A percentile compares a stretch with the other conserved stretches of the same genome.
Evolutionary conservation across 2,888 invertebrate species (phyloP).

Genomic region (Fragum whitleyi): DNA sequence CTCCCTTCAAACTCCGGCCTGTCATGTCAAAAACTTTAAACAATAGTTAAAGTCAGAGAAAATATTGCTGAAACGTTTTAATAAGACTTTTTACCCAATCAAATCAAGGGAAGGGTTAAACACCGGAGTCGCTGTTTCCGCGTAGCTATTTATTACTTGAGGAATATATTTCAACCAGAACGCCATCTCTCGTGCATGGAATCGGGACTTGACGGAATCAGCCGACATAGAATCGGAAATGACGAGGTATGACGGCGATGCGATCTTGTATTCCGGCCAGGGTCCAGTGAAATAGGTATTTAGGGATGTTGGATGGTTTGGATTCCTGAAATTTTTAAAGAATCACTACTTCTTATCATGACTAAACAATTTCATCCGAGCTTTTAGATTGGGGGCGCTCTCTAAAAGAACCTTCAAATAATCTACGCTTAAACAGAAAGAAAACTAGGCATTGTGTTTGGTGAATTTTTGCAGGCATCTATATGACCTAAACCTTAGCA

Average conservation of each 20-base stretch:
- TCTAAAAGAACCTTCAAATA: too few relatives aligned
- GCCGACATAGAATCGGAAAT: slow-evolving; percentile 34
- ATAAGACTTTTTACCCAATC: neutral
- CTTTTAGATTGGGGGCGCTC: too few relatives aligned
- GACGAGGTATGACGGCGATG: slow-evolving; percentile 38
- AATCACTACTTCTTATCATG: too few relatives aligned
- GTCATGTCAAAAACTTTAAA: too few relatives aligned
- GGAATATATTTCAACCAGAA: slow-evolving; percentile 45
- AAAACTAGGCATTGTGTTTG: too few relatives aligned
- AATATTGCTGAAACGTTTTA: too few relatives aligned
- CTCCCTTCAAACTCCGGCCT: too few relatives aligned
- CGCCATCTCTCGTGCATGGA: slow-evolving; percentile 32
- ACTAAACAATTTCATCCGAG: neutral
- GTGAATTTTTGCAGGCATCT: too few relatives aligned
- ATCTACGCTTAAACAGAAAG: too few relatives aligned
- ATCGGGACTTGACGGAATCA: slow-evolving; percentile 30
- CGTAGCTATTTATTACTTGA: neutral
- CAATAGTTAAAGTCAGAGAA: too few relatives aligned
- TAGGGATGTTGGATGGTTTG: slow-evolving; percentile 40
- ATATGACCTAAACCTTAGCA: too few relatives aligned
- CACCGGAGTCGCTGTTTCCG: neutral
- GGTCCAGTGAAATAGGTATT: slow-evolving; percentile 32
- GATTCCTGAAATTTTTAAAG: slow-evolving; percentile 36
- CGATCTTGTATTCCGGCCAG: slow-evolving; percentile 49
- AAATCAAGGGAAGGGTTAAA: neutral